These are phyloP conservation scores for Chirona hameri DNA, from an alignment of 2,888 invertebrate species.

Conservation along the genomic window DNA sequence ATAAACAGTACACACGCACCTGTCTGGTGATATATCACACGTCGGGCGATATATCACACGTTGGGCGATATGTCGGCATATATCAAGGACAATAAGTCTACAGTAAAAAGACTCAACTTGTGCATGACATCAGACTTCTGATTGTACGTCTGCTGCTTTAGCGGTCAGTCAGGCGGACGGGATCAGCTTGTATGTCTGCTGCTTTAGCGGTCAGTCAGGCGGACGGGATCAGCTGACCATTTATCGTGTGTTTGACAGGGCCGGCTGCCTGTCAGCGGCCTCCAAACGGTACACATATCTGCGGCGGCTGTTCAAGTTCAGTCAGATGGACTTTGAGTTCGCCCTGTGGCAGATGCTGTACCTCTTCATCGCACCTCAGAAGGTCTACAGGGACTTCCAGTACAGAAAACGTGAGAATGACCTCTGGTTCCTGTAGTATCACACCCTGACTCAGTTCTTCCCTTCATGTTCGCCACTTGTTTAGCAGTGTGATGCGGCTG, in stretches of 20 bases:
- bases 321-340: constrained; percentile 99
- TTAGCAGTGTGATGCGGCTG: too few species aligned
- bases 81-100: too few species aligned
- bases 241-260: constrained; percentile 33
- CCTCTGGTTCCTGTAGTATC: too few species aligned
- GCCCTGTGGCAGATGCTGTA: constrained; percentile 99
- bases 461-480: too few species aligned
- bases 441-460: too few species aligned
- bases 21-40: too few species aligned
- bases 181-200: not conserved
- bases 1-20: too few species aligned
- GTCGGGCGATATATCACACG: too few species aligned
- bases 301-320: constrained; percentile 76
- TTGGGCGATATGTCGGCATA: too few species aligned
- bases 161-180: not conserved
- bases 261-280: constrained; percentile 69
- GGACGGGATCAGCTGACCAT: not conserved
- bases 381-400: constrained; percentile 94
- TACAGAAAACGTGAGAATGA: constrained; percentile 95
- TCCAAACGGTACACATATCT: constrained; percentile 85
- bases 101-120: not conserved
- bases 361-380: constrained; percentile 88
- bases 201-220: not conserved
- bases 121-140: not conserved
- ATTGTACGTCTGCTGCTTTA: not conserved